Evolutionary conservation across 2,888 invertebrate species (phyloP), one percentile per base, ranked within the genome.

Genomic region (Megaustenia siamemsis): DNA sequence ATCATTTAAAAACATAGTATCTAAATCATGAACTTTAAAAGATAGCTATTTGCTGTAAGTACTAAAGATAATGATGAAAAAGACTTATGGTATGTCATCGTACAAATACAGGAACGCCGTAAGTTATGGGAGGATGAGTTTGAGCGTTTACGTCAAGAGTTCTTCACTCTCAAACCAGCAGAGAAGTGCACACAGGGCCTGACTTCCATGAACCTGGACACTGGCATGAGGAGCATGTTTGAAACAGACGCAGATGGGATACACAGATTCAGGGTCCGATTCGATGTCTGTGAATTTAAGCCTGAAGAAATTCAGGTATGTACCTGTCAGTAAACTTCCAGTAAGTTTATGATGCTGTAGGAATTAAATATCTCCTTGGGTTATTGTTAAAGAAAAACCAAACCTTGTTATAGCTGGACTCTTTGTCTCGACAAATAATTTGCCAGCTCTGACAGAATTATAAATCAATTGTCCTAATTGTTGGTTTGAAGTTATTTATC

Each of bases 81-180:
- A 28, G 3, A 68, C 38, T 32, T 15, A 35, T 69, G 32, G 12
- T 24, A 40, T 69, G 28, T n/a, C 28, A 10, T 75, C n/a, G 5
- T 45, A 28, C 21, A 12, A 40, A 21, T n/a, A 60, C 69, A 85
- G 71, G 88, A 90, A 84, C 85, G 92, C 32, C 88, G 91, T 63
- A 90, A 88, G 77, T 90, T 93, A 82, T 93, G 92, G 93, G 93
- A 92, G 82, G 88, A 90, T 8, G 93, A 93, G 83, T 92, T 93
- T 84, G 91, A 93, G 56, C 89, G 89, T 79, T 92, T 94, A 91
- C 89, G 93, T 21, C 91, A 91, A 32, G 93, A 94, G 86, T 94
- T 94, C 89, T 93, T 93, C 88, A 92, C 91, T 21, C 89, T 94
- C 45, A 93, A 92, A 85, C 94, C 94, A 0, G 88, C 90, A 8